Evolutionary conservation across 2,113 vertebrate species (phyloP), one percentile per base, ranked within the genome.

Genomic region (Bostrychus sinensis): DNA sequence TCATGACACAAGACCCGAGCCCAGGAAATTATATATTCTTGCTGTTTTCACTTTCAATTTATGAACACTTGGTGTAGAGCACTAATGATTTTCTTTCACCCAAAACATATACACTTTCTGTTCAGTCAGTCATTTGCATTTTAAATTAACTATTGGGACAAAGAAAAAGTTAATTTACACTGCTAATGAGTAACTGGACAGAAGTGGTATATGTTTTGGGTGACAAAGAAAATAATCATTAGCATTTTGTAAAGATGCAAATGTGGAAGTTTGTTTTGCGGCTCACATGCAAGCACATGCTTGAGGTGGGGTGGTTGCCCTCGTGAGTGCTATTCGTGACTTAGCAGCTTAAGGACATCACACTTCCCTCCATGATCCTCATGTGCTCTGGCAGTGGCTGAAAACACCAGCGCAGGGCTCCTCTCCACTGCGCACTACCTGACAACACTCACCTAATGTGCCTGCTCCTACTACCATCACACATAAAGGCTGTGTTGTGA

Each of bases 301-400:
- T 38, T 37, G 4, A n/a, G 19, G 43, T 42, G 72, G 68, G 54
- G 12, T 62, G 76, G 65, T 72, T 38, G 57, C 65, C 74, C 86
- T 88, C 67, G 75, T 87, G 88, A 86, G 81, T 41, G 17, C 51
- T 83, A 84, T 83, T 80, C 72, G 58, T 86, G 82, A 84, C 56
- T 86, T 78, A 87, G 66, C 72, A 73, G 84, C 85, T 91, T 85
- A 90, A 75, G 74, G 81, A 88, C 88, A 85, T 91, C 84, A 87
- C 81, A 86, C 78, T 81, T 80, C 62, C 66, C 69, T 70, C 76
- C 77, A 68, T 88, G 80, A 89, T 75, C 76, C 79, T 80, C 87
- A 86, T 86, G 83, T 83, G 86, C 85, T 80, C 54, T 46, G 57
- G 70, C 73, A 57, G 28, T 57, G 32, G 28, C 58, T 64, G 39